Evolutionary conservation across 2,113 vertebrate species (phyloP), one percentile per base, ranked within the genome.

Genomic region (Eleginops maclovinus): DNA sequence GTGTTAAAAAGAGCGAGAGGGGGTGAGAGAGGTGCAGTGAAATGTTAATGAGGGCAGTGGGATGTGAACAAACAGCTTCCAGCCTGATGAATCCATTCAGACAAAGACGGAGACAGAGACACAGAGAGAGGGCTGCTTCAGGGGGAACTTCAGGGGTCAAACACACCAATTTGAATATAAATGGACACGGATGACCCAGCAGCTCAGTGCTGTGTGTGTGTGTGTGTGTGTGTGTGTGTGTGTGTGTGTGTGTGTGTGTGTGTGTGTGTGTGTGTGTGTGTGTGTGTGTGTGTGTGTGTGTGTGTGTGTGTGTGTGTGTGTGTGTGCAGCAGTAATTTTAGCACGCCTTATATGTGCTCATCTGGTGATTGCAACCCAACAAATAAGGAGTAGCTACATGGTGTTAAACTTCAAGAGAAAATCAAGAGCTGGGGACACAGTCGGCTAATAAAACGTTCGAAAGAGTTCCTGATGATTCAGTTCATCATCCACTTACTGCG

Each of bases 41-140:
- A 89, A 89, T 88, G 90, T 89, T 91, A 93, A 91, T 88, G 88
- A 91, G 82, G 79, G 83, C 78, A 86, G 66, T 79, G 79, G 72
- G 77, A 87, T 79, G 85, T 82, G 85, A 92, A 90, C 85, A 86
- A 89, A 87, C 81, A 82, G 88, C 86, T 91, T 87, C 78, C 72
- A 86, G 85, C 83, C 81, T 86, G 83, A 88, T 91, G 88, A 85
- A 89, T 87, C 59, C 76, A 79, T 86, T 87, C 83, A 88, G 61
- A 81, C 79, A 75, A 58, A 79, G 72, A 83, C 31, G 68, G 44
- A 54, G 31, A 77, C 9, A 44, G 76, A 54, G 43, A 74, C 46
- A 73, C 24, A 74, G 66, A 63, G 47, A 56, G 26, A 66, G 41
- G 11, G 31, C 67, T 41, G 49, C 56, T 61, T 71, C 41, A 64